A percentile compares a stretch with the other conserved stretches of the same genome.
phyloP scores from a whole-genome alignment of 2,113 vertebrate species.

The Caretta caretta region DNA sequence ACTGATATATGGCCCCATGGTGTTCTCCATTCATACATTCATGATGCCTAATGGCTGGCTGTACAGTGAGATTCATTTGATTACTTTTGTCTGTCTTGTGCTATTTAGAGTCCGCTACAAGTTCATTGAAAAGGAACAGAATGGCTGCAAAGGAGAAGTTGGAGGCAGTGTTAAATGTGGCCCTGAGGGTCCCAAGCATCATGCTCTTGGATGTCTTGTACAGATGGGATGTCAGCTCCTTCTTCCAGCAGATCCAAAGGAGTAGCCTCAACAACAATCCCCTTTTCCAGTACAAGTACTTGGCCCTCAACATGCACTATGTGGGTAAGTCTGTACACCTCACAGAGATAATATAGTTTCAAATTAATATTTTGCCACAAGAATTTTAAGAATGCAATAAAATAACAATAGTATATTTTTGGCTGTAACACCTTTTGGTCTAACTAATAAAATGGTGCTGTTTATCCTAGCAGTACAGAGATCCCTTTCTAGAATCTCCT shows the following conservation, averaged over 20 bases:
- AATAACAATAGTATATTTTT: neutral
- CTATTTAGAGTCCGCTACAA: constrained; percentile 76
- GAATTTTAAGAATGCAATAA: neutral
- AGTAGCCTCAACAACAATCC: constrained; percentile 97
- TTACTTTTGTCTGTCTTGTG: constrained; percentile 63
- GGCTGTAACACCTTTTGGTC: neutral
- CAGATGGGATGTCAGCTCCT: constrained; percentile 98
- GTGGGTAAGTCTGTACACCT: constrained; percentile 86
- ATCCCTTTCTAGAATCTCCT: neutral
- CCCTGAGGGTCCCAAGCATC: constrained; percentile 96
- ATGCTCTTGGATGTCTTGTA: constrained; percentile 98
- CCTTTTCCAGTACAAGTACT: constrained; percentile 98
- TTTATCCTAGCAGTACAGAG: neutral
- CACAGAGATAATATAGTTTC: neutral
- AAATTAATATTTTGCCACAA: neutral
- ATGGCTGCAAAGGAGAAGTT: constrained; percentile 95
- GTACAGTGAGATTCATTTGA: constrained; percentile 66
- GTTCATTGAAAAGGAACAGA: constrained; percentile 70
- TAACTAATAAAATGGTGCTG: neutral
- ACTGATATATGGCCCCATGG: constrained; percentile 33
- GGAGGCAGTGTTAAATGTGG: constrained; percentile 97
- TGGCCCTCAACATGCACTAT: constrained; percentile 99
- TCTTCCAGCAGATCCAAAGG: constrained; percentile 99
- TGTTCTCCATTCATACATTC: constrained; percentile 32
- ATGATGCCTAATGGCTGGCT: constrained; percentile 54